Percentiles rank a stretch among this genome's conserved stretches.
Evolutionary conservation across 2,113 vertebrate species (phyloP).

Genomic region (Proteles cristata): DNA sequence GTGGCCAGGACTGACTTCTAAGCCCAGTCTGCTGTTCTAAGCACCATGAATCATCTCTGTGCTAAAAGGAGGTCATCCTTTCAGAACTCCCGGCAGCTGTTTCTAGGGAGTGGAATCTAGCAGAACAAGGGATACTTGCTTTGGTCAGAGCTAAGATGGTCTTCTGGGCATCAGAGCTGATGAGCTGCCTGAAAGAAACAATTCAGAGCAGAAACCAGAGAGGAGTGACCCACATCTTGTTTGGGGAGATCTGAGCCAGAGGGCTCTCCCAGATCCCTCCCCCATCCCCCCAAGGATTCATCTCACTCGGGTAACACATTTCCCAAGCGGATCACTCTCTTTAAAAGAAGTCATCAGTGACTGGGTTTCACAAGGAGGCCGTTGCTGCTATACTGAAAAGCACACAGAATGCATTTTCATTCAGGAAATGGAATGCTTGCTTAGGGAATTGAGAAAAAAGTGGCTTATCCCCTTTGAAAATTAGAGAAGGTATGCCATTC

Average conservation of each 20-base stretch:
- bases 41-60: neutral
- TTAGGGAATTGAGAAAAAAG: neutral
- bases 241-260: neutral
- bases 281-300: neutral
- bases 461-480: neutral
- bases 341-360: neutral
- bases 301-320: neutral
- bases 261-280: neutral
- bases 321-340: neutral
- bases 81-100: neutral
- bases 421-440: neutral
- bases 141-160: neutral
- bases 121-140: neutral
- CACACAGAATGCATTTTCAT: neutral
- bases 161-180: neutral
- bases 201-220: slow-evolving; percentile 1
- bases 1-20: neutral
- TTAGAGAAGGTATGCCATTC: neutral
- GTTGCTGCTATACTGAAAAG: neutral
- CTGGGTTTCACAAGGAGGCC: neutral
- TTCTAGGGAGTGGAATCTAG: neutral
- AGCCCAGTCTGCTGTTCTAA: neutral
- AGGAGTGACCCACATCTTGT: neutral
- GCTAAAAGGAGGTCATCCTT: slow-evolving; percentile 37
- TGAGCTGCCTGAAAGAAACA: neutral